Evolutionary conservation across 2,113 vertebrate genomes (phyloP).

Genomic region (Bambusicola thoracicus): DNA sequence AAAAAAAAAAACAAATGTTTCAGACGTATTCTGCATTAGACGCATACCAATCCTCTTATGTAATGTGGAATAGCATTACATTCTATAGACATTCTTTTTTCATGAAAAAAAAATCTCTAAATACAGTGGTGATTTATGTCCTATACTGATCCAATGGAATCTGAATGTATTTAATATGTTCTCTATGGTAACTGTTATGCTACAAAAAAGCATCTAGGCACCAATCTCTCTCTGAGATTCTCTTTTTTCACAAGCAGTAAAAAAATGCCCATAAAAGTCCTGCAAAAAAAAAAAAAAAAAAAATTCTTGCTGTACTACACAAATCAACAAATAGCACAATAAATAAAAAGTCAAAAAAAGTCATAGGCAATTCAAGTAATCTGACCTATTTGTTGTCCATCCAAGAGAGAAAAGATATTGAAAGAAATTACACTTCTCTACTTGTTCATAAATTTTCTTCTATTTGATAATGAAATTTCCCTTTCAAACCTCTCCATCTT

Average conservation of each 20-base stretch:
- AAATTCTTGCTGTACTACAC: not conserved
- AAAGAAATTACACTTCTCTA: not conserved
- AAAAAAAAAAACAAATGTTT: not conserved
- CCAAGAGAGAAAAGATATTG: not conserved
- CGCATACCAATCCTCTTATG: not conserved
- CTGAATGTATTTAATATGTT: not conserved
- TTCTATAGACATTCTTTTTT: not conserved
- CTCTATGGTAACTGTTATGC: not conserved
- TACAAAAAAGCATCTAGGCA: not conserved
- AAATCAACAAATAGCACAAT: not conserved
- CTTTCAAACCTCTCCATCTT: not conserved
- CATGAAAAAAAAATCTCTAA: not conserved
- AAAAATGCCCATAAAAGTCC: not conserved
- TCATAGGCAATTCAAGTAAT: not conserved
- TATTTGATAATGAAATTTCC: not conserved
- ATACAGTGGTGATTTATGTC: not conserved
- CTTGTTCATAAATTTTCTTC: not conserved
- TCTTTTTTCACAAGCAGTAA: not conserved
- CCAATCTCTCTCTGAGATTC: not conserved
- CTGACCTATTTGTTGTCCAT: not conserved
- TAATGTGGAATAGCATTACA: accelerated
- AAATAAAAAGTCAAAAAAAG: not conserved
- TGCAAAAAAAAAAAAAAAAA: not conserved
- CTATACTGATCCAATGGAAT: not conserved
- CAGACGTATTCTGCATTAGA: not conserved